Conservation (phyloP, 2,113 vertebrate species). For the Lasiurus cinereus region DNA sequence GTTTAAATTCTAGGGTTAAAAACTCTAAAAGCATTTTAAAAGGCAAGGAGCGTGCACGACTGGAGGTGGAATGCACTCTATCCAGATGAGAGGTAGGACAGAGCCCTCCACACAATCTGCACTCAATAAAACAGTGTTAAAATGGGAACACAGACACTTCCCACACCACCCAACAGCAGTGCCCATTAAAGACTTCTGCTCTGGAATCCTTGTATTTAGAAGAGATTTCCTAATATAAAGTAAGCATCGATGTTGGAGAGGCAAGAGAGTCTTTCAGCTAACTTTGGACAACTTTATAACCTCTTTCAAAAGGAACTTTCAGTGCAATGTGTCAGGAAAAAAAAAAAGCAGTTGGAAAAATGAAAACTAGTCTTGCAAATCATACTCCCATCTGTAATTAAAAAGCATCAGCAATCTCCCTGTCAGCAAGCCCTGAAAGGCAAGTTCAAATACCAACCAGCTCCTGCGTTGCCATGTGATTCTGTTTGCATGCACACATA, state of each 20-base stretch:
- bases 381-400: slow-evolving; percentile 34
- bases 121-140: slow-evolving; percentile 20
- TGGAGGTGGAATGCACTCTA: rapidly evolving
- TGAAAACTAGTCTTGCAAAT: slow-evolving; percentile 5
- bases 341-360: background rate
- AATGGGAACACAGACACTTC: slow-evolving; percentile 27
- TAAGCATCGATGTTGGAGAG: background rate
- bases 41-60: background rate
- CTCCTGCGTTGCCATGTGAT: background rate
- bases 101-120: background rate
- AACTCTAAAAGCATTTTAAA: background rate
- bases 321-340: background rate
- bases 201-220: background rate
- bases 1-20: background rate
- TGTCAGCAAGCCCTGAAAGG: slow-evolving; percentile 48
- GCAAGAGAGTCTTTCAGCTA: background rate
- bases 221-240: background rate
- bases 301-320: background rate
- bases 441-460: slow-evolving; percentile 36
- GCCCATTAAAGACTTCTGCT: background rate
- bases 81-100: background rate
- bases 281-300: background rate
- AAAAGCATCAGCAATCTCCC: slow-evolving; percentile 16
- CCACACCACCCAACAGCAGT: background rate
- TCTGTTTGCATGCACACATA: background rate